A percentile compares a stretch with the other conserved stretches of the same genome.
Conservation (phyloP, 92 coral and sea anemone species). For the Siderastrea siderea region DNA sequence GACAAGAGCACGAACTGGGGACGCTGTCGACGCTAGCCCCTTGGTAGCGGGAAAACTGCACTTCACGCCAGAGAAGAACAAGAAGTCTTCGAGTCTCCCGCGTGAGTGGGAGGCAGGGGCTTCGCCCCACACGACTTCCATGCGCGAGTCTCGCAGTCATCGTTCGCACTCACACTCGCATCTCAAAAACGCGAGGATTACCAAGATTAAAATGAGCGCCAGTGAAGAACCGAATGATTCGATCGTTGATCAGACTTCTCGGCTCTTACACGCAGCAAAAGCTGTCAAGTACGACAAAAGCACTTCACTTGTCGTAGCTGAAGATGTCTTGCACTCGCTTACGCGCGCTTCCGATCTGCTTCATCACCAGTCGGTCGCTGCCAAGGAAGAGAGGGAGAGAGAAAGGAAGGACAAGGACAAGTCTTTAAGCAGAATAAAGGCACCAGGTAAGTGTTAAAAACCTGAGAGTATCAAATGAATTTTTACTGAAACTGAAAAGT, state of each 20-base stretch:
- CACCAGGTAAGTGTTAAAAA: slow-evolving; percentile 60
- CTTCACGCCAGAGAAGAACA: slow-evolving; percentile 59
- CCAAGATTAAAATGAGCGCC: slow-evolving; percentile 84
- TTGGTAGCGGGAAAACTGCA: slow-evolving; percentile 37
- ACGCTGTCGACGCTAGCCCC: slow-evolving; percentile 27
- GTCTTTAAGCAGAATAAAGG: slow-evolving; percentile 67
- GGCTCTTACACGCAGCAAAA: slow-evolving; percentile 83
- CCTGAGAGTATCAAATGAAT: background rate
- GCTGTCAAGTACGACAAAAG: slow-evolving; percentile 71
- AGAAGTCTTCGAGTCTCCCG: slow-evolving; percentile 82
- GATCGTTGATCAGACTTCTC: slow-evolving; percentile 86
- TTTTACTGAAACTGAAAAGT: background rate
- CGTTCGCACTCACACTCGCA: slow-evolving; percentile 69
- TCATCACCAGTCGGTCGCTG: slow-evolving; percentile 55
- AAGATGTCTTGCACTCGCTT: slow-evolving; percentile 87
- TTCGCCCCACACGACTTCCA: slow-evolving; percentile 38
- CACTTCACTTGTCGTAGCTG: slow-evolving; percentile 73
- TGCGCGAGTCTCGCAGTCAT: slow-evolving; percentile 51
- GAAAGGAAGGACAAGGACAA: slow-evolving; percentile 76
- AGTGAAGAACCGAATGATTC: slow-evolving; percentile 82
- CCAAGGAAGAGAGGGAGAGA: slow-evolving; percentile 73
- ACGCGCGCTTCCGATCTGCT: slow-evolving; percentile 88
- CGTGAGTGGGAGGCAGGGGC: slow-evolving; percentile 73
- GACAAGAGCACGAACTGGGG: slow-evolving; percentile 52
- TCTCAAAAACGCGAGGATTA: slow-evolving; percentile 80